Evolutionary conservation across 2,888 invertebrate species (phyloP).

Genomic region (Meta bourneti): DNA sequence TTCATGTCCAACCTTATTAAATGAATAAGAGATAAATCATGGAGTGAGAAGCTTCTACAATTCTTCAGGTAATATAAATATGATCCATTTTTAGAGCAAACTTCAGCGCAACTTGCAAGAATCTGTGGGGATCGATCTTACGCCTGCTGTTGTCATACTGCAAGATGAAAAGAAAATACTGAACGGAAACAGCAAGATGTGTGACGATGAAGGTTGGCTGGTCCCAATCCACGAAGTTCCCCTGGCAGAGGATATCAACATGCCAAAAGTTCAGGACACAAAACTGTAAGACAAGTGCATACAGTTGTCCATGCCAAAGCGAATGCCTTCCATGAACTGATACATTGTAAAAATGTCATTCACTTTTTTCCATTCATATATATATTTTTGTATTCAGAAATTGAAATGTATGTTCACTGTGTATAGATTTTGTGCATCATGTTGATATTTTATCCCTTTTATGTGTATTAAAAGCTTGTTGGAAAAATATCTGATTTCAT

Average conservation of each 20-base stretch:
- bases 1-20: neutral
- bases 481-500: neutral
- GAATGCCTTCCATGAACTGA: slow-evolving; percentile 34
- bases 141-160: slow-evolving; percentile 61
- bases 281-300: slow-evolving; percentile 41
- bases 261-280: slow-evolving; percentile 70
- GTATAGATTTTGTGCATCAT: slow-evolving; percentile 27
- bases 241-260: slow-evolving; percentile 65
- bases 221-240: slow-evolving; percentile 71
- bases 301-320: slow-evolving; percentile 53
- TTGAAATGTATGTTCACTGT: slow-evolving; percentile 4
- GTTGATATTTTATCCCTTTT: slow-evolving; percentile 32
- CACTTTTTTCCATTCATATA: slow-evolving; percentile 22
- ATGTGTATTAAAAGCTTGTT: slow-evolving; percentile 37
- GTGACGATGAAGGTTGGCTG: slow-evolving; percentile 74
- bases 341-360: slow-evolving; percentile 55
- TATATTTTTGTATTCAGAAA: slow-evolving; percentile 20
- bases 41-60: too few species aligned
- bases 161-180: slow-evolving; percentile 67
- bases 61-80: too few species aligned
- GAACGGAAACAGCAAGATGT: slow-evolving; percentile 48
- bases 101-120: slow-evolving; percentile 60
- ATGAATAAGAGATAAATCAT: too few species aligned
- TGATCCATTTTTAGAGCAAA: slow-evolving; percentile 23
- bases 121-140: slow-evolving; percentile 67